Evolutionary conservation across 2,113 vertebrate genomes (phyloP), one percentile per base, ranked within the genome.

Genomic region (Andinoacara biseriatus): DNA sequence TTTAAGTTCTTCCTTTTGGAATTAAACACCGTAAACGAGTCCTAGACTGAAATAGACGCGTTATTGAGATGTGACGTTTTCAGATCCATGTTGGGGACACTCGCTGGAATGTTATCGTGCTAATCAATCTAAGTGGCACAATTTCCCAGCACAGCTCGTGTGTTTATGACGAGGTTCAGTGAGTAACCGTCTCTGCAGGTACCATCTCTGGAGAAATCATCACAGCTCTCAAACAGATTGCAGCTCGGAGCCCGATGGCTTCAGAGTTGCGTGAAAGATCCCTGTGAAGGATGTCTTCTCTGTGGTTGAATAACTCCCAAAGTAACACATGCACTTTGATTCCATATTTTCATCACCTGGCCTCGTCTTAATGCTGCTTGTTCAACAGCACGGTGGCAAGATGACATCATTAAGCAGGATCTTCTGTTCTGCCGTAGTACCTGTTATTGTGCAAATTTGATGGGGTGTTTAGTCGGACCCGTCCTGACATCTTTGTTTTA

Each of bases 401-500:
- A 56, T 63, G 33, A 40, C 5, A 5, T 80, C 35, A 52, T 75
- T 15, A 49, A 63, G 54, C 14, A 75, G 63, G 46, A 74, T 40
- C 57, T 62, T 76, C 4, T 58, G 31, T 62, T 76, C 7, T 20
- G 5, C 29, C 49, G 78, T 84, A 59, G 77, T 81, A 77, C 69
- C 62, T 59, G 26, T 56, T 79, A 24, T 31, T 78, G 56, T 86
- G 49, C 18, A 24, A 74, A 29, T 56, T 63, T 5, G 20, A 60
- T 57, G 26, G 18, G 52, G 24, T 1, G 24, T 79, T 63, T 63
- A 49, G 62, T 77, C 52, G 58, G 56, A 62, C 63, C 63, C 67
- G 61, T 83, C 74, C 56, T 87, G 92, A 90, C 84, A 87, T 90
- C 86, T 80, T 80, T 5, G 31, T 46, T 87, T 69, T 61, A 54